Conservation (phyloP, 2,888 invertebrate genomes). For the Eupithecia pulchellata region DNA sequence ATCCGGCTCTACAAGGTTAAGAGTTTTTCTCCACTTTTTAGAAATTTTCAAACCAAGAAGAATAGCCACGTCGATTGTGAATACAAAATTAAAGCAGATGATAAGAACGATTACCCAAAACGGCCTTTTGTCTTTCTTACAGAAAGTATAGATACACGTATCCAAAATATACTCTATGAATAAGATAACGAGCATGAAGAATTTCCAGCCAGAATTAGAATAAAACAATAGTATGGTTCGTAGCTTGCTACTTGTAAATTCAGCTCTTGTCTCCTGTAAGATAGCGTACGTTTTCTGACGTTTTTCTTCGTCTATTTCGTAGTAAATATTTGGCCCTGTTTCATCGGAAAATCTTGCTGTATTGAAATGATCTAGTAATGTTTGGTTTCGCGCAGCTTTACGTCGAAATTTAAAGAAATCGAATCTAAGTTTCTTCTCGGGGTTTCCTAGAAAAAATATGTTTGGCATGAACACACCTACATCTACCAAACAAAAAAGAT, state of each 20-base stretch:
- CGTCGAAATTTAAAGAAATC: conserved; percentile 70
- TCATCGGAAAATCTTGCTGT: conserved; percentile 37
- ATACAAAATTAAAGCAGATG: conserved; percentile 67
- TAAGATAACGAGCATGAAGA: conserved; percentile 66
- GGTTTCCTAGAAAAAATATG: conserved; percentile 31
- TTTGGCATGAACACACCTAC: neutral
- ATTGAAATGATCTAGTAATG: conserved; percentile 43
- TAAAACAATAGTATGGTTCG: conserved; percentile 70
- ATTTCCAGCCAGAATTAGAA: conserved; percentile 70
- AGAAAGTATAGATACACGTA: conserved; percentile 74
- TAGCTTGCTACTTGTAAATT: conserved; percentile 69
- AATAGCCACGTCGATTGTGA: conserved; percentile 68
- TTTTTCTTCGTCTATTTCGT: conserved; percentile 59
- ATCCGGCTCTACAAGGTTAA: conserved; percentile 77
- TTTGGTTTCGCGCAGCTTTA: conserved; percentile 53
- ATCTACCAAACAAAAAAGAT: neutral
- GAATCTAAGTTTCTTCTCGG: conserved; percentile 50
- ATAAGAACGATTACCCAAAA: conserved; percentile 63
- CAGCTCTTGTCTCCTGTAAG: conserved; percentile 70
- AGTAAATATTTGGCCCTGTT: conserved; percentile 48
- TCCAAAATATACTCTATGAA: conserved; percentile 72
- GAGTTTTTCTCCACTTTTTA: conserved; percentile 76
- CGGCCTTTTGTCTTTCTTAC: conserved; percentile 54
- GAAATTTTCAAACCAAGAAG: conserved; percentile 73
- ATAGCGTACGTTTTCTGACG: conserved; percentile 71